Evolutionary conservation across 1,140 invertebrate genomes (phyloP).

Genomic region (Neuroterus valhalla): DNA sequence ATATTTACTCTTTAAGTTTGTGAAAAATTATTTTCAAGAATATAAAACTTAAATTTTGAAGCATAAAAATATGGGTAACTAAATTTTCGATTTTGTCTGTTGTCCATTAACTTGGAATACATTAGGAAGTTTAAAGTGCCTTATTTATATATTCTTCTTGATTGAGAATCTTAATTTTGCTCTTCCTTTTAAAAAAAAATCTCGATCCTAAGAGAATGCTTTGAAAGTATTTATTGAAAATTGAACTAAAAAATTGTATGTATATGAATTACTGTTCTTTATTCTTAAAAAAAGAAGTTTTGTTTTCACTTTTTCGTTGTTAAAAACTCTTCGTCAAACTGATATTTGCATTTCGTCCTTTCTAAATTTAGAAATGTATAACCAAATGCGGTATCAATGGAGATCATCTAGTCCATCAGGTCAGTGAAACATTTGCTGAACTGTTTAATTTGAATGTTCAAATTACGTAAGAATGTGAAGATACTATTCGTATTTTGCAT

Average conservation of each 20-base stretch:
- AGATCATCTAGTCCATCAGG: slow-evolving; percentile 29
- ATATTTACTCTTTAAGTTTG: too few species aligned
- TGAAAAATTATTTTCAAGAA: too few species aligned
- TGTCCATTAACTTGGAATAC: too few species aligned
- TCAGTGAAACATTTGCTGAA: slow-evolving; percentile 22
- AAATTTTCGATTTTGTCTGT: too few species aligned
- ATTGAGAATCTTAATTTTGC: background rate
- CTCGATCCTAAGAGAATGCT: background rate
- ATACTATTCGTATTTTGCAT: too few species aligned
- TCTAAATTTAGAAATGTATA: slow-evolving; percentile 26
- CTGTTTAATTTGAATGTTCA: background rate
- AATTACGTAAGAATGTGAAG: too few species aligned
- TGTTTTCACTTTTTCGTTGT: background rate
- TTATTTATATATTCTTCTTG: too few species aligned
- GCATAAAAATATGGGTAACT: too few species aligned
- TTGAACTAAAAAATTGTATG: background rate
- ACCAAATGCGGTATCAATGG: slow-evolving; percentile 13
- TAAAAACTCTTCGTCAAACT: background rate
- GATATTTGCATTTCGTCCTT: slow-evolving; percentile 15
- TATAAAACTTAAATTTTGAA: too few species aligned
- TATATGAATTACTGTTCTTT: too few species aligned
- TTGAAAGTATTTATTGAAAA: background rate
- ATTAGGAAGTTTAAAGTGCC: too few species aligned
- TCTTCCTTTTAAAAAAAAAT: background rate
- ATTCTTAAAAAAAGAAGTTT: too few species aligned